phyloP scores from a whole-genome alignment of 1,140 invertebrate genomes.

The Danaus melanippus region DNA sequence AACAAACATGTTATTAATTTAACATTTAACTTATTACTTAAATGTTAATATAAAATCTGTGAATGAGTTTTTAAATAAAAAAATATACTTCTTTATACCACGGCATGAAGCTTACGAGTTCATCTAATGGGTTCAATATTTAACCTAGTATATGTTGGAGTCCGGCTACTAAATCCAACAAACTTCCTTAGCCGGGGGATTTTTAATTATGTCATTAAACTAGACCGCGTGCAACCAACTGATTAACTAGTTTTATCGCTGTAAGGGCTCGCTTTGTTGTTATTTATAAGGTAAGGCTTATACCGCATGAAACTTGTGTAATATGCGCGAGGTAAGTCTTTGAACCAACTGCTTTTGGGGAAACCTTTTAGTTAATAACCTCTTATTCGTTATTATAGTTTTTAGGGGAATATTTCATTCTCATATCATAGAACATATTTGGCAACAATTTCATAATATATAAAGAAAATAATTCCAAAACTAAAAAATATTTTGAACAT shows the following conservation, averaged over 20 bases:
- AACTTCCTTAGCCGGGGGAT: slow-evolving; percentile 43
- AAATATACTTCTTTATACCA: too few species aligned
- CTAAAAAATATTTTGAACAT: too few species aligned
- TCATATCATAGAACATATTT: too few species aligned
- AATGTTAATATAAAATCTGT: too few species aligned
- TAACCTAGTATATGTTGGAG: slow-evolving; percentile 1
- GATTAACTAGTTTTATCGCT: slow-evolving; percentile 53
- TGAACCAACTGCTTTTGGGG: slow-evolving; percentile 26
- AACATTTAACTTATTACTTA: too few species aligned
- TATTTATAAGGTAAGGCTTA: slow-evolving; percentile 46
- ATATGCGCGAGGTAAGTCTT: slow-evolving; percentile 28
- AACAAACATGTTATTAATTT: too few species aligned
- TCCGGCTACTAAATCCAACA: slow-evolving; percentile 32
- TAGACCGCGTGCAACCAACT: slow-evolving; percentile 40
- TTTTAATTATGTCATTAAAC: slow-evolving; percentile 67
- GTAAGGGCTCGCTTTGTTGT: slow-evolving; percentile 40
- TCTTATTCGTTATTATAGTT: too few species aligned
- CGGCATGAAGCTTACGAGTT: neutral
- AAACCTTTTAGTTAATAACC: slow-evolving; percentile 14
- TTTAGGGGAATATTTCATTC: too few species aligned
- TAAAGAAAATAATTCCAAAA: too few species aligned
- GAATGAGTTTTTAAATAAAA: too few species aligned
- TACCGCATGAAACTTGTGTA: slow-evolving; percentile 38
- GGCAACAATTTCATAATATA: too few species aligned
- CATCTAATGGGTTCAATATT: neutral